Percentiles rank a stretch among this genome's conserved stretches.
phyloP scores from a whole-genome alignment of 2,888 invertebrate genomes.

The Ophion ellenae region DNA sequence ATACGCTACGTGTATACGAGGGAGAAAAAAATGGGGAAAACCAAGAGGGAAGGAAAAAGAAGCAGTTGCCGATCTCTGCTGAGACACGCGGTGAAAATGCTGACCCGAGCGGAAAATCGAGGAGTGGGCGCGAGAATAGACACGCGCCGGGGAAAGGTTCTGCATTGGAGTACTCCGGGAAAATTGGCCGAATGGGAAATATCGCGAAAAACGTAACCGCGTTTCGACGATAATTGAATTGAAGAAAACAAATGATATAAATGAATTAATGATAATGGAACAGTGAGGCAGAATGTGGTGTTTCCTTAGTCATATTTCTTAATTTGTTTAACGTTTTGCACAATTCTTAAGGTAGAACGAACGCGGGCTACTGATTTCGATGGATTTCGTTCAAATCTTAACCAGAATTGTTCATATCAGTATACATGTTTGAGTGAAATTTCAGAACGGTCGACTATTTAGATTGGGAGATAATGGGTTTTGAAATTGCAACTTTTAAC shows the following conservation, averaged over 20 bases:
- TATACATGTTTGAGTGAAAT: no score
- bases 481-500: no score
- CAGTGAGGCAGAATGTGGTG: neutral
- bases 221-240: neutral
- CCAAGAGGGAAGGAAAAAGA: slow-evolving; percentile 6
- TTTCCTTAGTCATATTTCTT: neutral
- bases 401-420: no score
- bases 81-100: neutral
- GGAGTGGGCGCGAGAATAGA: neutral
- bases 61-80: neutral
- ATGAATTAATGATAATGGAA: neutral
- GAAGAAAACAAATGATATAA: neutral
- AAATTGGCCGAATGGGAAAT: neutral
- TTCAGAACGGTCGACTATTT: no score
- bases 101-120: slow-evolving; percentile 2
- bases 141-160: neutral
- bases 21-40: neutral
- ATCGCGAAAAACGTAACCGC: neutral
- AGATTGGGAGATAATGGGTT: no score
- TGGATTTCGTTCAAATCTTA: no score
- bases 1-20: slow-evolving; percentile 25
- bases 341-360: no score
- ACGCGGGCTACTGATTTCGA: no score
- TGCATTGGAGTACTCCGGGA: neutral
- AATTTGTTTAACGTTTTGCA: no score